Conservation (phyloP, 1,140 invertebrate species). For the Triops cancriformis region DNA sequence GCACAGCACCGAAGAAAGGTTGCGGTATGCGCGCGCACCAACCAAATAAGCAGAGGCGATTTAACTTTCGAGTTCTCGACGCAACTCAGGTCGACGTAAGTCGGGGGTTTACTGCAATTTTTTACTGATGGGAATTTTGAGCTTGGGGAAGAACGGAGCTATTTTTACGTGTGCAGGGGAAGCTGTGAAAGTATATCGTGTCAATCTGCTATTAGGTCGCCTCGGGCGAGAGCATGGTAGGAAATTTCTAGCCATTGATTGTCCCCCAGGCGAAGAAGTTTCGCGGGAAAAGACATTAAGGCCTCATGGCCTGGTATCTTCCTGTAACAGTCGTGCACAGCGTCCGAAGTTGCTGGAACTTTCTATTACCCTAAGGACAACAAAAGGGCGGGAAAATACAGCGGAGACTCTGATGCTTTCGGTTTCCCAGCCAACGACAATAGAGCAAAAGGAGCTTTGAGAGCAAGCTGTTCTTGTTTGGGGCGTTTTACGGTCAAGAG, state of each 20-base stretch:
- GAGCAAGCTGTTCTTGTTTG: not conserved
- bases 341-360: not conserved
- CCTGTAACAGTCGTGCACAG: no score
- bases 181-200: not conserved
- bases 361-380: not conserved
- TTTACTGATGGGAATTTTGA: no score
- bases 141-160: no score
- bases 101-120: no score
- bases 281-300: slow-evolving; percentile 13
- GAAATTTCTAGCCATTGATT: not conserved
- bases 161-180: no score
- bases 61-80: no score
- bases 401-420: not conserved
- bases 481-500: not conserved
- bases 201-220: slow-evolving; percentile 2
- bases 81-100: no score
- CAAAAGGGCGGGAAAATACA: slow-evolving; percentile 10
- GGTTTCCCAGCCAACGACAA: slow-evolving; percentile 8
- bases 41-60: no score
- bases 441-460: not conserved
- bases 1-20: no score
- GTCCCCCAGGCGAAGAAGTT: not conserved
- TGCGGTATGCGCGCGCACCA: no score
- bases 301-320: not conserved
- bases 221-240: not conserved